These are phyloP conservation scores for Pyrocephalus nanus DNA, from an alignment of 2,797 vertebrate genomes.

Conservation along the genomic window DNA sequence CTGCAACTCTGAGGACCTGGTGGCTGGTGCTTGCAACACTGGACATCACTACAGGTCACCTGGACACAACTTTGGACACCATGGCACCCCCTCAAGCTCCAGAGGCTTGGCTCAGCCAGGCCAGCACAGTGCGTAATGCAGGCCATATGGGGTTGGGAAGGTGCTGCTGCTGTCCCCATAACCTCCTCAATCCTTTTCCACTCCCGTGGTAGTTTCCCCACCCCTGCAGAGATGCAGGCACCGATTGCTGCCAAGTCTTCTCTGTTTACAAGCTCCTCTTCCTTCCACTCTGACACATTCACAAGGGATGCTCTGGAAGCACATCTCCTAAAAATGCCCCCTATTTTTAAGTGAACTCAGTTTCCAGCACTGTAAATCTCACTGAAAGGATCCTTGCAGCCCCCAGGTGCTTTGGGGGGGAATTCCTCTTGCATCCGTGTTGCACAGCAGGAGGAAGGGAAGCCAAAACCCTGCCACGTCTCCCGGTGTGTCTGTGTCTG, in stretches of 20 bases:
- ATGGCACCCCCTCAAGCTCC: background rate
- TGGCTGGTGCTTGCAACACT: background rate
- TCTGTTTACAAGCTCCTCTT: background rate
- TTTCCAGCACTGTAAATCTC: conserved; percentile 57
- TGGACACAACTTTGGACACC: background rate
- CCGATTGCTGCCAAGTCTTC: background rate
- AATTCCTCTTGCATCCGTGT: conserved; percentile 13
- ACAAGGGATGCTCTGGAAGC: conserved; percentile 35
- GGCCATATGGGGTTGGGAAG: background rate
- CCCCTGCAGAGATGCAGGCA: background rate
- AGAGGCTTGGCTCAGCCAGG: background rate
- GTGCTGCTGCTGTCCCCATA: background rate
- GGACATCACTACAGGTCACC: background rate
- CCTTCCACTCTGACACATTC: conserved; percentile 37
- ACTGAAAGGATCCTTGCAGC: conserved; percentile 54
- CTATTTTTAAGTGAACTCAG: conserved; percentile 57
- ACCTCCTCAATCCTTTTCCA: background rate
- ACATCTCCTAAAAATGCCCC: conserved; percentile 18
- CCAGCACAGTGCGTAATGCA: background rate
- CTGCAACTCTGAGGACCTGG: background rate
- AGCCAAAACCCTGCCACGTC: background rate
- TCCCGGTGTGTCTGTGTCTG: accelerated
- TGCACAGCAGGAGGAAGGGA: background rate
- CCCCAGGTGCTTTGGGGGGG: conserved; percentile 29
- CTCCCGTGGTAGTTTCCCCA: background rate